Evolutionary conservation across 64 coral and sea anemone genomes (phyloP).

Genomic region (Pocillopora verrucosa): DNA sequence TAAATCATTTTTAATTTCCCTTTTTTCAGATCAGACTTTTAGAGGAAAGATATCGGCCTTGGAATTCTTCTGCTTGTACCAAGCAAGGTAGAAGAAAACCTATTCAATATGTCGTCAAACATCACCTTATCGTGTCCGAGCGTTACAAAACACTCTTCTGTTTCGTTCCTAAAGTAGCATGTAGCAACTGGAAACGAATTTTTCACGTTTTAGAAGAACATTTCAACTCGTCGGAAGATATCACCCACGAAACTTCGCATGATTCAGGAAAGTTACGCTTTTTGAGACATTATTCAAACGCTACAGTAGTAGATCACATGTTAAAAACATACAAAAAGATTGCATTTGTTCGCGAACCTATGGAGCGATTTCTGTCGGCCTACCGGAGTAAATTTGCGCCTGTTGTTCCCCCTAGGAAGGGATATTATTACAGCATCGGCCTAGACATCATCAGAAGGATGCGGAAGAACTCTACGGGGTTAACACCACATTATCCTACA

Average conservation of each 20-base stretch:
- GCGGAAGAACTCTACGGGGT: background rate
- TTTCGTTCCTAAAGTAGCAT: too few species aligned
- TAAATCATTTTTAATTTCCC: too few species aligned
- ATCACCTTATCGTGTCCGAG: too few species aligned
- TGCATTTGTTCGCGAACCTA: constrained; percentile 77
- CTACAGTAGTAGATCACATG: constrained; percentile 8
- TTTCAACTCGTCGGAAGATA: background rate
- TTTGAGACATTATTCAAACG: background rate
- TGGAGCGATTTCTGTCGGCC: background rate
- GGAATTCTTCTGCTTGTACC: too few species aligned
- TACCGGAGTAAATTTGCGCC: constrained; percentile 71
- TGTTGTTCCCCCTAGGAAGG: too few species aligned
- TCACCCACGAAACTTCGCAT: background rate
- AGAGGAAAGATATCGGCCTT: background rate
- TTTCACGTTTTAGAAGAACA: constrained; percentile 10
- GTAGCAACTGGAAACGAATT: constrained; percentile 23
- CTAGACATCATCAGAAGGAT: background rate
- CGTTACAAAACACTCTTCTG: too few species aligned
- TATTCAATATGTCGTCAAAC: too few species aligned
- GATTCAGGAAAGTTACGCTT: background rate
- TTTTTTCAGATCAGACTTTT: too few species aligned
- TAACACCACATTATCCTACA: background rate
- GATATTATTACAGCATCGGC: background rate
- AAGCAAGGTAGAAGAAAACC: too few species aligned
- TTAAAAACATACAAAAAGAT: constrained; percentile 77